Evolutionary conservation across 2,888 invertebrate species (phyloP), one percentile per base, ranked within the genome.

Genomic region (Anticlea derivata): DNA sequence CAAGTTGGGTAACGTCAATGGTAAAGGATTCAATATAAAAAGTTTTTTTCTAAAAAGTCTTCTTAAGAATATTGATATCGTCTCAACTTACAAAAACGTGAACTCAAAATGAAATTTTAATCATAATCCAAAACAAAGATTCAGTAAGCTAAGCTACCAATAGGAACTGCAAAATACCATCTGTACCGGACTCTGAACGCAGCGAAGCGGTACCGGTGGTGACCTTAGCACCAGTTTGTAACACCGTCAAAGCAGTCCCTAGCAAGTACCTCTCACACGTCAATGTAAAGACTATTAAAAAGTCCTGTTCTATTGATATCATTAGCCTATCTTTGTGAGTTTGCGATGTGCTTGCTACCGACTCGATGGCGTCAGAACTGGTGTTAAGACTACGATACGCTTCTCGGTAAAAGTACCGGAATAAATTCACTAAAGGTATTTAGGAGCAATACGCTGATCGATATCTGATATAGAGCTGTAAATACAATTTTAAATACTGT

Each of bases 401-500:
- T 69, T 80, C 82, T 71, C 75, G 73, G 82, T 82, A 84, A 80
- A 78, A 81, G 78, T 80, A 81, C 83, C 79, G 82, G 83, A 83
- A 86, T 86, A 84, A 81, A 85, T 83, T 79, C 72, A 75, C 70
- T 51, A 68, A 61, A 66, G 69, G 74, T 78, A 80, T 82, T 80
- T 80, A 73, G 68, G 68, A 73, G 72, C 71, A 68, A 65, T 69
- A 64, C 59, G 60, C 58, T 65, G 62, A 73, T 71, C 52, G 29
- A 67, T 46, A 53, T 50, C 7, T 49, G 5, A 17, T 39, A 27
- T 4, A 23, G 77, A 76, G 83, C 6, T 63, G 76, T 24, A 73
- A 45, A 53, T 57, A 75, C 75, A 67, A n/a, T 7, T 17, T 8
- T 1, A 2, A 31, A n/a, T n/a, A n/a, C n/a, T n/a, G n/a, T n/a